phyloP scores from a whole-genome alignment of 2,113 vertebrate genomes.

The Muscicapa adusta region DNA sequence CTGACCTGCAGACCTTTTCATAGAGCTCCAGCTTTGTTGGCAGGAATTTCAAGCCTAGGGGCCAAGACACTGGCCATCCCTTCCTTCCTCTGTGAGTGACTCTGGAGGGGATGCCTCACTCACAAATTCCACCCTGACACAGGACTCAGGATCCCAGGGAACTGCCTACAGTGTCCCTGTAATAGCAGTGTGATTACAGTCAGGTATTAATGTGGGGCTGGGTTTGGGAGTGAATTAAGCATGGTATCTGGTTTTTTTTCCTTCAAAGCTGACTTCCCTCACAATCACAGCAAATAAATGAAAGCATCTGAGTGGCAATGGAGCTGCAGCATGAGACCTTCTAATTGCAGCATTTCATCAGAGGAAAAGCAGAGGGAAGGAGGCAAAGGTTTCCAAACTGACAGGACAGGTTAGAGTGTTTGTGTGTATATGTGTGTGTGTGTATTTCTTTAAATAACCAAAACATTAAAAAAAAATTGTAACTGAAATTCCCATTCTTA shows the following conservation, averaged over 20 bases:
- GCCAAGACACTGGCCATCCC: neutral
- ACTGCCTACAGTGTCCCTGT: neutral
- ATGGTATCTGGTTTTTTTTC: neutral
- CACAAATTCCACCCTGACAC: neutral
- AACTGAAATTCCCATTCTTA: neutral
- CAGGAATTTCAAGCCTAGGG: neutral
- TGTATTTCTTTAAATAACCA: neutral
- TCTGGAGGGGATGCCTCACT: neutral
- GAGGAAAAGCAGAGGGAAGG: neutral
- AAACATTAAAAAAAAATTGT: neutral
- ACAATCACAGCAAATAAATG: neutral
- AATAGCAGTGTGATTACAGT: neutral
- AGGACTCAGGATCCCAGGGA: neutral
- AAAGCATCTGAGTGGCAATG: neutral
- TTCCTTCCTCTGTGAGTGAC: constrained; percentile 5
- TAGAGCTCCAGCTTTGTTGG: constrained; percentile 7
- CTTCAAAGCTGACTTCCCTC: neutral
- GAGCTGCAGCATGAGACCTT: neutral
- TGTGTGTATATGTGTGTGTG: rapidly evolving
- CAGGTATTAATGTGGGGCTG: neutral
- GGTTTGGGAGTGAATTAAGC: neutral
- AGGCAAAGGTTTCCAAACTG: neutral
- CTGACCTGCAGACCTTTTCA: constrained; percentile 25
- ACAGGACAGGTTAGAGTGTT: neutral
- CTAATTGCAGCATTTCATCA: neutral